Percentiles rank a stretch among this genome's conserved stretches.
phyloP scores from a whole-genome alignment of 2,797 vertebrate genomes.

The Poecilia picta region DNA sequence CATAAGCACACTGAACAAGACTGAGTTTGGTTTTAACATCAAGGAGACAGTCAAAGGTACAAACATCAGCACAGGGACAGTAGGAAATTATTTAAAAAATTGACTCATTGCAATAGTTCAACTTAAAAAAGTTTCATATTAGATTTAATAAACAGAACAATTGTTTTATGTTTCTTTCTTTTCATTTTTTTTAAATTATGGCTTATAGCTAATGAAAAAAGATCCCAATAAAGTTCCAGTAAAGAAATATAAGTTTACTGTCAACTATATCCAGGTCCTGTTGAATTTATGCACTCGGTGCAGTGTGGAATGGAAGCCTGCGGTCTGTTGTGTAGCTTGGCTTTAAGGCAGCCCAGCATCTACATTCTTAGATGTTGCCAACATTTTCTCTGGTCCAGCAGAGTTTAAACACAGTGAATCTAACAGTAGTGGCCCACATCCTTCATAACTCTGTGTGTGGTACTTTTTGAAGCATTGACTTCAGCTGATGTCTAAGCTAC shows the following conservation, averaged over 20 bases:
- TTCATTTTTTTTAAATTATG: neutral
- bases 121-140: neutral
- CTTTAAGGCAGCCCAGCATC: neutral
- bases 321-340: neutral
- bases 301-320: neutral
- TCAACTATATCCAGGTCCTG: neutral
- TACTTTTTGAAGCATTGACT: neutral
- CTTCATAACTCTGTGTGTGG: neutral
- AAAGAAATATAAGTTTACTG: neutral
- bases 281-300: neutral
- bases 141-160: neutral
- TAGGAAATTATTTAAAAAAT: neutral
- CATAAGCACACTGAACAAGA: constrained; percentile 12
- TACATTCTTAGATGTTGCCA: neutral
- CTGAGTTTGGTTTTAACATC: constrained; percentile 51
- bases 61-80: constrained; percentile 56
- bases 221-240: neutral
- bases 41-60: constrained; percentile 69
- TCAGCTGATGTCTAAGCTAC: neutral
- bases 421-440: neutral
- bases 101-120: neutral
- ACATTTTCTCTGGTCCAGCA: neutral
- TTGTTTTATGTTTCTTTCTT: neutral
- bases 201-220: neutral
- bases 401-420: neutral